Conservation (phyloP, 2,797 vertebrate genomes). For the Characodon lateralis region DNA sequence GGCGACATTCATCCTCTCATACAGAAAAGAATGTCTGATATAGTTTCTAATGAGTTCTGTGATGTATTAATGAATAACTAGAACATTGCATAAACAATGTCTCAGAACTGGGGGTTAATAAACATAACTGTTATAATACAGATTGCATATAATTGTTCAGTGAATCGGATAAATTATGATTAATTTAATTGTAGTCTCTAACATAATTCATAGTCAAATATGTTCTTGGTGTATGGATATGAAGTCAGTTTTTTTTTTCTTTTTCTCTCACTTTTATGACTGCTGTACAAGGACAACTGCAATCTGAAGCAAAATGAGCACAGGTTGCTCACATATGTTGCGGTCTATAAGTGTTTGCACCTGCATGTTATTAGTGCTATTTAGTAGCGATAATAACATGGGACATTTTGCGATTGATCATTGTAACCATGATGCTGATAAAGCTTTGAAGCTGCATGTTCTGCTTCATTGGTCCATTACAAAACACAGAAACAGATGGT, state of each 20-base stretch:
- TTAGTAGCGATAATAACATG: background rate
- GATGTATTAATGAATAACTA: background rate
- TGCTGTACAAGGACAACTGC: no score
- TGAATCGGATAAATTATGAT: background rate
- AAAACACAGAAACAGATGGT: background rate
- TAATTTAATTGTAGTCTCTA: background rate
- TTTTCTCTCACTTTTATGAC: background rate
- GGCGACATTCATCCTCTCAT: background rate
- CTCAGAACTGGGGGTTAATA: background rate
- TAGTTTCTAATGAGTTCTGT: background rate
- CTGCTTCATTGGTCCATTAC: conserved; percentile 1
- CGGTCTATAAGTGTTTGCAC: background rate
- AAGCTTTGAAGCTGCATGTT: background rate
- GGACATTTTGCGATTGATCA: background rate
- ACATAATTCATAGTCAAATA: background rate
- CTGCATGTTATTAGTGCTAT: background rate
- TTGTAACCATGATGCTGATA: background rate
- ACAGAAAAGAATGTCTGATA: background rate
- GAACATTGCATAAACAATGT: background rate
- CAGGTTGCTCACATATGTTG: background rate
- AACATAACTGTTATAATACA: background rate
- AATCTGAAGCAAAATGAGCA: no score
- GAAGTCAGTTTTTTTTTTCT: background rate
- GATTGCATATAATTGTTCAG: background rate
- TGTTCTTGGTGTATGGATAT: background rate